Conservation (phyloP, 2,113 vertebrate species). For the Bettongia penicillata region DNA sequence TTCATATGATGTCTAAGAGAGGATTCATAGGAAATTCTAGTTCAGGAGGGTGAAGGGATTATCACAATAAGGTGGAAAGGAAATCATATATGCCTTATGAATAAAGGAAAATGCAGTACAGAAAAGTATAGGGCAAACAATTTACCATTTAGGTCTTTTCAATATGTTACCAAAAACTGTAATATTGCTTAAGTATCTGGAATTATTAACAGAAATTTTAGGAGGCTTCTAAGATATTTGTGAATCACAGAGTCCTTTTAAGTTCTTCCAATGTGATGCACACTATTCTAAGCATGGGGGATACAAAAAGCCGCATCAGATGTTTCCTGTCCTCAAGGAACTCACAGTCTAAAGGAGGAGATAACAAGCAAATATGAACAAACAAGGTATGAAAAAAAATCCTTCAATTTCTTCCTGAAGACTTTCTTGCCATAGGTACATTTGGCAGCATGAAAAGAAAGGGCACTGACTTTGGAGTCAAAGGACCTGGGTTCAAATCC, state of each 20-base stretch:
- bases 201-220: background rate
- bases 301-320: no score
- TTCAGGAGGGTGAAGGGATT: background rate
- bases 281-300: background rate
- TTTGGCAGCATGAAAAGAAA: background rate
- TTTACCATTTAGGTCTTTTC: background rate
- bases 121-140: background rate
- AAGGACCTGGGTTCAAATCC: background rate
- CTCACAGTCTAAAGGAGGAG: background rate
- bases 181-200: background rate
- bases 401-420: background rate
- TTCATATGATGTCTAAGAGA: background rate
- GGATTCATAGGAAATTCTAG: no score
- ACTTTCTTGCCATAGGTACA: background rate
- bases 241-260: background rate
- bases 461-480: no score
- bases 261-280: background rate
- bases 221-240: background rate
- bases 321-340: background rate
- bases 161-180: background rate
- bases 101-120: background rate
- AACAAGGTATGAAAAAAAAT: background rate
- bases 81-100: background rate
- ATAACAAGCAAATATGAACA: background rate
- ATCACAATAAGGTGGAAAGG: background rate